phyloP scores from a whole-genome alignment of 2,113 vertebrate genomes.

The Danionella cerebrum region DNA sequence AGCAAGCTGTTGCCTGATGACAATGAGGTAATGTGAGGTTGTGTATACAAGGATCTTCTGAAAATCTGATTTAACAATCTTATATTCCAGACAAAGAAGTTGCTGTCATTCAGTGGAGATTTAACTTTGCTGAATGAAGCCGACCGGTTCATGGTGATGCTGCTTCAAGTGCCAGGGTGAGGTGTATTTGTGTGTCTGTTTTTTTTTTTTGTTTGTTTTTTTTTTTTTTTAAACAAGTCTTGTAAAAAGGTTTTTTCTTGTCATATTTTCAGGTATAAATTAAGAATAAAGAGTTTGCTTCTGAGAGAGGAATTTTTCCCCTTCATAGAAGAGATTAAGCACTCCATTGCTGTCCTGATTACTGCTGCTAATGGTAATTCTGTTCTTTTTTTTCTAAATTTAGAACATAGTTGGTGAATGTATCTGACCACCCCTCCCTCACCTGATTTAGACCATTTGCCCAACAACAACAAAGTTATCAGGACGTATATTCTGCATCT shows the following conservation, averaged over 20 bases:
- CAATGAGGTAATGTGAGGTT: slow-evolving; percentile 71
- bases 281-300: slow-evolving; percentile 61
- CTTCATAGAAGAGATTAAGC: slow-evolving; percentile 58
- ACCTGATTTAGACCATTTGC: no score
- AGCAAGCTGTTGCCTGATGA: slow-evolving; percentile 67
- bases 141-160: slow-evolving; percentile 67
- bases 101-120: slow-evolving; percentile 60
- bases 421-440: no score
- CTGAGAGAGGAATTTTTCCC: slow-evolving; percentile 74
- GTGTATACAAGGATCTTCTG: no score
- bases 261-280: slow-evolving; percentile 62
- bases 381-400: neutral
- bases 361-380: slow-evolving; percentile 68
- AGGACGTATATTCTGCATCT: no score
- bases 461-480: no score
- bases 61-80: no score
- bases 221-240: no score
- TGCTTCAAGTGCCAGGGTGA: slow-evolving; percentile 66
- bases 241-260: no score
- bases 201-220: no score
- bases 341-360: slow-evolving; percentile 58
- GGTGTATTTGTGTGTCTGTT: slow-evolving; percentile 1
- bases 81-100: slow-evolving; percentile 58
- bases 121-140: slow-evolving; percentile 57
- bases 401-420: no score